Base-by-base conservation (phyloP, 2,888 invertebrate genomes). In the Gryllus longicercus region DNA sequence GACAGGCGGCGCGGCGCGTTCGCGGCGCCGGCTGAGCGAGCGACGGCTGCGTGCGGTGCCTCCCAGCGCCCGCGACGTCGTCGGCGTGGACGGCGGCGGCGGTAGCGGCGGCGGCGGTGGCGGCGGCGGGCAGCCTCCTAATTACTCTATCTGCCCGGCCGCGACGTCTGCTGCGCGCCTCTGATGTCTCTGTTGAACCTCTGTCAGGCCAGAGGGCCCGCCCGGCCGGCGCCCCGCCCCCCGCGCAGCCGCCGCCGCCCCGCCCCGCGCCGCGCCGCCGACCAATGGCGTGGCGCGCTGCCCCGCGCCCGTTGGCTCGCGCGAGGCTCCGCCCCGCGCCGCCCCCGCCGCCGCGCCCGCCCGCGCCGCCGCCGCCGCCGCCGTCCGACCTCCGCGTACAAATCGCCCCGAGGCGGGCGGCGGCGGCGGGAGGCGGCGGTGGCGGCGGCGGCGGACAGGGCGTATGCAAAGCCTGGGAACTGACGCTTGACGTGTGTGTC, bases 401-500 rank as follows among this genome's bases (percentile, higher is more conserved):
- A 25, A 25, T 25, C 25, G 25, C 25, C 25, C 25, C 25, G 25
- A 25, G 25, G 25, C 25, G 25, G 25, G 25, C 25, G 25, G 25
- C 25, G 25, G 25, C 4, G 25, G 25, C 25, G 25, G 25, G 25
- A 25, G 25, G 25, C 25, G 25, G 25, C 4, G 25, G 25, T 25
- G n/a, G n/a, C n/a, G n/a, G n/a, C n/a, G 25, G 25, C 25, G 25
- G 25, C 25, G 25, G 25, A 25, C 18, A 12, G 63, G 18, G 16
- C 63, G 63, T 63, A 63, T 63, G 63, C 63, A 63, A 63, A 63
- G 63, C 63, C 63, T 63, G 63, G 63, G 63, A 63, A 63, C 16
- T 63, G 63, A 63, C 63, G 63, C 63, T 63, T 63, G 63, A 63
- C 63, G 63, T 63, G 63, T 51, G 51, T 63, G 63, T 63, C 63